Percentiles rank a stretch among this genome's conserved stretches.
Conservation (phyloP, 2,113 vertebrate species). For the Columba janthina region DNA sequence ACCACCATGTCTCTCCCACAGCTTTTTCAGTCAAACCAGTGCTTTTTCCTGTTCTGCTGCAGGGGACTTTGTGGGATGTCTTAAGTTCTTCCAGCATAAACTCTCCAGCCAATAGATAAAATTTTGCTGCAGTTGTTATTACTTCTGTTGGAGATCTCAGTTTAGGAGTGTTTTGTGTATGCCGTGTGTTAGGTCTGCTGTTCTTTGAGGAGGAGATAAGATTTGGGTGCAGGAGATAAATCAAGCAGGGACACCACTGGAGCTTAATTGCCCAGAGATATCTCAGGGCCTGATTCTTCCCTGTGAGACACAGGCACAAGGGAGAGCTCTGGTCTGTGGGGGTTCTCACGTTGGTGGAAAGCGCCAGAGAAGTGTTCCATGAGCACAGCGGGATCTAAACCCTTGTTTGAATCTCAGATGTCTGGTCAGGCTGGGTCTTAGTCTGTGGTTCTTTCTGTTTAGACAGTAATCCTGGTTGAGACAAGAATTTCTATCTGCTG, state of each 20-base stretch:
- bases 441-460: background rate
- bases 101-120: slow-evolving; percentile 7
- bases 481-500: background rate
- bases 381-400: background rate
- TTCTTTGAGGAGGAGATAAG: slow-evolving; percentile 6
- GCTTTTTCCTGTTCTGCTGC: background rate
- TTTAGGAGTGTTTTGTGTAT: background rate
- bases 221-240: background rate
- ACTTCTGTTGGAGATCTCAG: background rate
- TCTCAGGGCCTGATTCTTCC: background rate
- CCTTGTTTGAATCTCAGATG: background rate
- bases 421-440: background rate
- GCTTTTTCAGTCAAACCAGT: background rate
- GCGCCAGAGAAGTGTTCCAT: background rate
- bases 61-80: background rate
- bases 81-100: slow-evolving; percentile 14
- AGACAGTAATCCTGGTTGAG: background rate
- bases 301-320: background rate
- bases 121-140: background rate
- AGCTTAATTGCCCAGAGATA: background rate
- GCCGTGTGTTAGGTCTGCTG: background rate
- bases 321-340: background rate
- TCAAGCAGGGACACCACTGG: background rate
- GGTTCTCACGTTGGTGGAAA: background rate
- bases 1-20: background rate